These are phyloP conservation scores for Orthosia gracilis DNA, from an alignment of 2,888 invertebrate genomes.

Conservation along the genomic window DNA sequence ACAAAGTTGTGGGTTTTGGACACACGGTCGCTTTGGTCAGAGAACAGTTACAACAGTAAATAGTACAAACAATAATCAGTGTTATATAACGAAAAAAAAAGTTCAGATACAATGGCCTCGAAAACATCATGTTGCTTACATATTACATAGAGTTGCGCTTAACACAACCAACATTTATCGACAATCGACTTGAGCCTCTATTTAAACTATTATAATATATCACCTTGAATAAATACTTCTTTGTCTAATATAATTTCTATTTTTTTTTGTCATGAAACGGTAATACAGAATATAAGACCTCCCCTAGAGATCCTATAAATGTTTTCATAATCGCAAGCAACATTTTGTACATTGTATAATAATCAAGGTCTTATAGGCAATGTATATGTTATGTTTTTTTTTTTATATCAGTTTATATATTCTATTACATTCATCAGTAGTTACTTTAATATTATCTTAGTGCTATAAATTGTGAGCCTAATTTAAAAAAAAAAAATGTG, in stretches of 20 bases:
- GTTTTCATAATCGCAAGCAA: slow-evolving; percentile 6
- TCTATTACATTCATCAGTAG: neutral
- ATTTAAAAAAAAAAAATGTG: neutral
- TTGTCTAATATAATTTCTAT: slow-evolving; percentile 26
- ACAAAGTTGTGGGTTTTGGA: slow-evolving; percentile 36
- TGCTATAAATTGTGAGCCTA: neutral
- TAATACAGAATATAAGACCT: neutral
- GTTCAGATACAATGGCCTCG: slow-evolving; percentile 5
- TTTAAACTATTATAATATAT: slow-evolving; percentile 57
- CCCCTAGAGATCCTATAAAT: neutral
- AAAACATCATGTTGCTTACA: neutral
- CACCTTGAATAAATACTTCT: slow-evolving; percentile 54
- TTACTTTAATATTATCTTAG: neutral
- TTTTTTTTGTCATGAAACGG: slow-evolving; percentile 3
- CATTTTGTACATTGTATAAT: neutral
- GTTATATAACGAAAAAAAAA: too few relatives aligned
- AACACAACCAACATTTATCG: slow-evolving; percentile 33
- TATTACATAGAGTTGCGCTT: slow-evolving; percentile 28
- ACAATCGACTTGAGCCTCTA: slow-evolving; percentile 17
- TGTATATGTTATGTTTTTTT: neutral
- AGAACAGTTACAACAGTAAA: slow-evolving; percentile 13
- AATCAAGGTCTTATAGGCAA: neutral
- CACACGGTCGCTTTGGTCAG: slow-evolving; percentile 46
- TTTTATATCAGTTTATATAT: neutral
- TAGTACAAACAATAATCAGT: slow-evolving; percentile 21